Evolutionary conservation across 2,113 vertebrate species (phyloP).

Genomic region (Suricata suricatta): DNA sequence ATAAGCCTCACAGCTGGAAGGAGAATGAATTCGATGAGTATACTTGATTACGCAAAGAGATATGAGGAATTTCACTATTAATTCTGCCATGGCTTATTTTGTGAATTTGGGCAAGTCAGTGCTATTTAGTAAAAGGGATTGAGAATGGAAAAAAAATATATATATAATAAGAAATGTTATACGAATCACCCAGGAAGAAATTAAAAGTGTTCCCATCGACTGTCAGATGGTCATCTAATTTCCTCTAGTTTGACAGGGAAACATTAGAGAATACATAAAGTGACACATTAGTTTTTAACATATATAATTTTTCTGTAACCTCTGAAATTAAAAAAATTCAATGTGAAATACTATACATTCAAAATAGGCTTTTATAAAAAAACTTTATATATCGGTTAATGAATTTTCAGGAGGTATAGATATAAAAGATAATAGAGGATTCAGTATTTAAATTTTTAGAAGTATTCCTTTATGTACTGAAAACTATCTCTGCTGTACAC

Average conservation of each 20-base stretch:
- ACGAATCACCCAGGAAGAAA: neutral
- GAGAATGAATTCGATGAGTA: neutral
- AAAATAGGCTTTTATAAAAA: slow-evolving; percentile 22
- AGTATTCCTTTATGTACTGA: neutral
- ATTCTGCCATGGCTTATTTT: neutral
- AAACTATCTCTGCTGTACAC: neutral
- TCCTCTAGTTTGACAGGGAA: slow-evolving; percentile 34
- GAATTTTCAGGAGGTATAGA: neutral
- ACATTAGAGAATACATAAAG: slow-evolving; percentile 24
- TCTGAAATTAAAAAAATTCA: neutral
- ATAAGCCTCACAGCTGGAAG: neutral
- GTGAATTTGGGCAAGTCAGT: neutral
- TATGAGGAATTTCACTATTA: neutral
- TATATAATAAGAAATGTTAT: slow-evolving; percentile 19
- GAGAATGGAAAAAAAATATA: neutral
- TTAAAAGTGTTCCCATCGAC: neutral
- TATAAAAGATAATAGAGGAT: neutral
- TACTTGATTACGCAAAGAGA: neutral
- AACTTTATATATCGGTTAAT: neutral
- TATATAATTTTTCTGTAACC: neutral
- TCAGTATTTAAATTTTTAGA: slow-evolving; percentile 31
- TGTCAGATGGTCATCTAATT: slow-evolving; percentile 47
- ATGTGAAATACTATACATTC: neutral
- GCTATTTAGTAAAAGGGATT: neutral
- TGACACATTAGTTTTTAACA: neutral